These are phyloP conservation scores for Bhutanitis thaidina DNA, from an alignment of 2,888 invertebrate species.

Conservation along the genomic window DNA sequence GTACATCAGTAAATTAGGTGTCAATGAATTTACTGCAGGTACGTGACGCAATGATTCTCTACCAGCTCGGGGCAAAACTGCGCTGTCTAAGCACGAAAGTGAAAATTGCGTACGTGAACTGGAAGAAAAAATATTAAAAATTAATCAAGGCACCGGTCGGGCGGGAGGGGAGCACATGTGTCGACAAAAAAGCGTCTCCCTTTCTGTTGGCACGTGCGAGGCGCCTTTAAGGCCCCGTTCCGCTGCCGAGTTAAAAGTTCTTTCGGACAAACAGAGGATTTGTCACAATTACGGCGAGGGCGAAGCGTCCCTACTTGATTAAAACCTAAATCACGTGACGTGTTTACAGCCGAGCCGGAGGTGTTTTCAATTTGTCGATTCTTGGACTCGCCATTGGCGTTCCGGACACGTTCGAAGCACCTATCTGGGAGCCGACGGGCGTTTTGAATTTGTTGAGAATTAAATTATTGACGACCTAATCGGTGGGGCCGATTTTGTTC, in stretches of 20 bases:
- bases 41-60: slow-evolving; percentile 35
- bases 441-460: slow-evolving; percentile 78
- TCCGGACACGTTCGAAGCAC: slow-evolving; percentile 74
- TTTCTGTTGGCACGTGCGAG: slow-evolving; percentile 70
- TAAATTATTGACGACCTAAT: slow-evolving; percentile 78
- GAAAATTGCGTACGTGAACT: slow-evolving; percentile 79
- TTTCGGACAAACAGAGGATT: slow-evolving; percentile 80
- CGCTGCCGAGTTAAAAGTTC: slow-evolving; percentile 75
- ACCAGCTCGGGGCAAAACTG: slow-evolving; percentile 31
- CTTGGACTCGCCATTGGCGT: slow-evolving; percentile 71
- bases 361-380: slow-evolving; percentile 79
- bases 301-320: slow-evolving; percentile 78
- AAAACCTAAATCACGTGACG: slow-evolving; percentile 81
- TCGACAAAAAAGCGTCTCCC: slow-evolving; percentile 75
- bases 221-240: slow-evolving; percentile 68
- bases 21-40: slow-evolving; percentile 44
- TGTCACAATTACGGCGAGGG: slow-evolving; percentile 78
- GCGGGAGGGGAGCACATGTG: slow-evolving; percentile 67
- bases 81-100: slow-evolving; percentile 63
- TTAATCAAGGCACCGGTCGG: slow-evolving; percentile 65
- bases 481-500: slow-evolving; percentile 53
- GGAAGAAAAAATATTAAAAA: slow-evolving; percentile 79
- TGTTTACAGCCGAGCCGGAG: slow-evolving; percentile 78
- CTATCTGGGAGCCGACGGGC: slow-evolving; percentile 68
- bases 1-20: slow-evolving; percentile 33